Evolutionary conservation across 2,113 vertebrate genomes (phyloP).

Genomic region (Rhinoderma darwinii): DNA sequence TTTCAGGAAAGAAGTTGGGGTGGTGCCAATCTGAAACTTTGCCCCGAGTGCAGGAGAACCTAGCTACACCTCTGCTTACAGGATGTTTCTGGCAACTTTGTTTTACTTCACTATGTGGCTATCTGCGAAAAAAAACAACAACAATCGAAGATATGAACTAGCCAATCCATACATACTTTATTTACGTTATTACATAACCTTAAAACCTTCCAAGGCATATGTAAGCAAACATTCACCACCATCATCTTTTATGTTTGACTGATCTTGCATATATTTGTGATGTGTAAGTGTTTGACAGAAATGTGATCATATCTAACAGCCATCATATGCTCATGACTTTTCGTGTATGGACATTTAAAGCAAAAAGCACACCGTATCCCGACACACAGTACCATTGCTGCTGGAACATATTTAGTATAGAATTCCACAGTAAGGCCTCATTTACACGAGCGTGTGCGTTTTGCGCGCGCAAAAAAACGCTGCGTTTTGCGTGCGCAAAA

Average conservation of each 20-base stretch:
- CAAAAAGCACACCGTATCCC: background rate
- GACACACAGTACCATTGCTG: background rate
- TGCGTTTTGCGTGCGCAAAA: too few species aligned
- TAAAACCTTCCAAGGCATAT: background rate
- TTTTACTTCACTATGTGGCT: too few species aligned
- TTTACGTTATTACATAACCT: background rate
- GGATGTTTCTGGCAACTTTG: too few species aligned
- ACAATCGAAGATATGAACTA: background rate
- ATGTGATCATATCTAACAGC: background rate
- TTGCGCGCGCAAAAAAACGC: too few species aligned
- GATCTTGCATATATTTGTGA: background rate
- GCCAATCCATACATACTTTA: background rate
- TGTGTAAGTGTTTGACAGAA: background rate
- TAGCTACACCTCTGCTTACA: too few species aligned
- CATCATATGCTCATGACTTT: background rate
- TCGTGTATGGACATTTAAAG: background rate
- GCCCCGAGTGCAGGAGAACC: too few species aligned
- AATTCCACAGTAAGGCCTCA: slow-evolving; percentile 11
- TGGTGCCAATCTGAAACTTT: too few species aligned
- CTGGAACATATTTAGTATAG: slow-evolving; percentile 6
- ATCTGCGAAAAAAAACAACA: too few species aligned
- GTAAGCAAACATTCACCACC: background rate
- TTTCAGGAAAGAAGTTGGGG: too few species aligned
- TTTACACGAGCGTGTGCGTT: too few species aligned
- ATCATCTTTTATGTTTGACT: background rate